Percentiles rank a stretch among this genome's conserved stretches.
Evolutionary conservation across 1,140 invertebrate genomes (phyloP).

Genomic region (Aphelinus atriplicis): DNA sequence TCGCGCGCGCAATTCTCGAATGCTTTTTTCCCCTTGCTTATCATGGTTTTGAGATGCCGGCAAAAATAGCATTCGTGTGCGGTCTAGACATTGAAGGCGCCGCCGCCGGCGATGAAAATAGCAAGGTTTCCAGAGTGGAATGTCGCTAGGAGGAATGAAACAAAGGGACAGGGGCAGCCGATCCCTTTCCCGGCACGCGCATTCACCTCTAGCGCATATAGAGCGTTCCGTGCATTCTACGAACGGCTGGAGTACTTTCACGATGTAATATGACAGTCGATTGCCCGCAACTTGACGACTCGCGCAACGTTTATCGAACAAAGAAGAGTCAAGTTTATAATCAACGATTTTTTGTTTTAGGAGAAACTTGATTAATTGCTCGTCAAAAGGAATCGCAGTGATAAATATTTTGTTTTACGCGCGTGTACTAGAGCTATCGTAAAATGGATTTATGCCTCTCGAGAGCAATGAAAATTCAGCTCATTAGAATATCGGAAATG

Average conservation of each 20-base stretch:
- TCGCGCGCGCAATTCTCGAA: background rate
- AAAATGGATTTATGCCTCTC: too few species aligned
- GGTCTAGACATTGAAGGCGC: conserved; percentile 52
- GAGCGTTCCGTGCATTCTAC: conserved; percentile 23
- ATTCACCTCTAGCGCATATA: conserved; percentile 31
- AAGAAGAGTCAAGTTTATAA: too few species aligned
- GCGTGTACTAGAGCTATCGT: too few species aligned
- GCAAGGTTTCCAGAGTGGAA: conserved; percentile 39
- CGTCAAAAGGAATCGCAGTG: too few species aligned
- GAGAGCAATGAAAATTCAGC: too few species aligned
- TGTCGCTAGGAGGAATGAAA: conserved; percentile 33
- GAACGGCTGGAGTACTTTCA: background rate
- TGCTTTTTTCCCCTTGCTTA: conserved; percentile 37
- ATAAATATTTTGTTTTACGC: too few species aligned
- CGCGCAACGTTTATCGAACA: too few species aligned
- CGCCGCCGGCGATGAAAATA: conserved; percentile 54
- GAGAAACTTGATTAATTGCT: too few species aligned
- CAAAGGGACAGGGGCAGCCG: conserved; percentile 26
- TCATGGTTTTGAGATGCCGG: conserved; percentile 48
- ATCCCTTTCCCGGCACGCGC: conserved; percentile 47
- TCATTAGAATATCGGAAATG: too few species aligned
- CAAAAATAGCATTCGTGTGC: conserved; percentile 51
- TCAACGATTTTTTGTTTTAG: too few species aligned
- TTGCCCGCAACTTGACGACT: too few species aligned
- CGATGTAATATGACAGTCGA: too few species aligned